These are phyloP conservation scores for Prenolepis imparis DNA, from an alignment of 2,888 invertebrate species.

Conservation along the genomic window DNA sequence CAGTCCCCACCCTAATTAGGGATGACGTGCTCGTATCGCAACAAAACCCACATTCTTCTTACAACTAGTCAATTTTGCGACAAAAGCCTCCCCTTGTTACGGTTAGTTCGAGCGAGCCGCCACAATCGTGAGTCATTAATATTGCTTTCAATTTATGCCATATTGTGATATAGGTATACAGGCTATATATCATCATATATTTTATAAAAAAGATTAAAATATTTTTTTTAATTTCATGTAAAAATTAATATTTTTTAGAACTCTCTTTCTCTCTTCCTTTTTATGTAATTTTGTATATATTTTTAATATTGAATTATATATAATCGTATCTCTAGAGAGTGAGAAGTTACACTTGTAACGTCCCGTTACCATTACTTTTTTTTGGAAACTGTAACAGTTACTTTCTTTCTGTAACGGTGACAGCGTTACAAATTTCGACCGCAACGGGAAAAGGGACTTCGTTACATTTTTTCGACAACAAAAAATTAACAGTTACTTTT, in stretches of 20 bases:
- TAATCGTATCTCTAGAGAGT: neutral
- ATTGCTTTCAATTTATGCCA: neutral
- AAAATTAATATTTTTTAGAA: neutral
- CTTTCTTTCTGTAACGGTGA: neutral
- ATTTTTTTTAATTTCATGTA: neutral
- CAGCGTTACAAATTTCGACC: neutral
- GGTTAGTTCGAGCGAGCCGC: neutral
- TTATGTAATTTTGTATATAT: neutral
- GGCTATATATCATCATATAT: neutral
- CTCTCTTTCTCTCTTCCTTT: neutral
- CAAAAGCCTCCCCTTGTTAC: neutral
- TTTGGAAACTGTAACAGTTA: too few species aligned
- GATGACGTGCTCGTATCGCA: neutral
- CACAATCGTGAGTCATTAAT: neutral
- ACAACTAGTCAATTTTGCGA: neutral
- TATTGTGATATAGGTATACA: neutral
- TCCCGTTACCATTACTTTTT: too few species aligned
- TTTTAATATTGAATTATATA: neutral
- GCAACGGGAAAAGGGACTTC: neutral
- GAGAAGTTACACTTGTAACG: neutral
- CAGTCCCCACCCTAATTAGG: neutral
- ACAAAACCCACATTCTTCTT: neutral
- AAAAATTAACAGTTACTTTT: neutral
- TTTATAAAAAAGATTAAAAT: neutral
- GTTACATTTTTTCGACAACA: neutral